Percentiles rank a stretch among this genome's conserved stretches.
phyloP scores from a whole-genome alignment of 2,888 invertebrate species.

The Drosophila kokeensis region DNA sequence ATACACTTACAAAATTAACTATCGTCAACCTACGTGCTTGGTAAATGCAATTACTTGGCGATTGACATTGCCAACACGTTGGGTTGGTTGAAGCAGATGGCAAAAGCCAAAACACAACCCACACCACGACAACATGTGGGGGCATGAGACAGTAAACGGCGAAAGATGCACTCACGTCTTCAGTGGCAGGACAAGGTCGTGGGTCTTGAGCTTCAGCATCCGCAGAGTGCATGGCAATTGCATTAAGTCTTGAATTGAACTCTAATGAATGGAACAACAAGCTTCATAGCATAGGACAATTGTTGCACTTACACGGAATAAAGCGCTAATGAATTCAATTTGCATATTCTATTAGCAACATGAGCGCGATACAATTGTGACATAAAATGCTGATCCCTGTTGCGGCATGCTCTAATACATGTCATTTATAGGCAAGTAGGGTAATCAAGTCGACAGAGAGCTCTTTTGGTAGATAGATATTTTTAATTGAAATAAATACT shows the following conservation, averaged over 20 bases:
- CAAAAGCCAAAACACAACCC: constrained; percentile 21
- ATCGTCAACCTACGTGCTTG: constrained; percentile 79
- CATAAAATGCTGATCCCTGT: not conserved
- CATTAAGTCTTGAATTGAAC: constrained; percentile 55
- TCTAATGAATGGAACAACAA: constrained; percentile 68
- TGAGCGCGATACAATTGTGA: not conserved
- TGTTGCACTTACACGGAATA: constrained; percentile 58
- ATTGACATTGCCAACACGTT: constrained; percentile 61
- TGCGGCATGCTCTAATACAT: not conserved
- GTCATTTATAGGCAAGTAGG: not conserved
- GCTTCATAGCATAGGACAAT: constrained; percentile 46
- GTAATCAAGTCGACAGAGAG: too few species aligned
- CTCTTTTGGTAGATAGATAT: not conserved
- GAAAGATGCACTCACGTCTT: constrained; percentile 33
- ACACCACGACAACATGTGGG: constrained; percentile 6
- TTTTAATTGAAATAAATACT: not conserved
- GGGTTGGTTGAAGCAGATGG: constrained; percentile 17
- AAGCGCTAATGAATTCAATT: constrained; percentile 48
- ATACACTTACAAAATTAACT: constrained; percentile 81
- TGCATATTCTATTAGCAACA: constrained; percentile 24
- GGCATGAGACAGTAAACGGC: constrained; percentile 16
- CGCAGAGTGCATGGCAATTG: constrained; percentile 59
- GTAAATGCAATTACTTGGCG: constrained; percentile 80
- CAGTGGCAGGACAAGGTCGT: constrained; percentile 33
- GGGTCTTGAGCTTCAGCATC: constrained; percentile 26